phyloP scores from a whole-genome alignment of 2,797 vertebrate genomes.

The Crax fasciolata region DNA sequence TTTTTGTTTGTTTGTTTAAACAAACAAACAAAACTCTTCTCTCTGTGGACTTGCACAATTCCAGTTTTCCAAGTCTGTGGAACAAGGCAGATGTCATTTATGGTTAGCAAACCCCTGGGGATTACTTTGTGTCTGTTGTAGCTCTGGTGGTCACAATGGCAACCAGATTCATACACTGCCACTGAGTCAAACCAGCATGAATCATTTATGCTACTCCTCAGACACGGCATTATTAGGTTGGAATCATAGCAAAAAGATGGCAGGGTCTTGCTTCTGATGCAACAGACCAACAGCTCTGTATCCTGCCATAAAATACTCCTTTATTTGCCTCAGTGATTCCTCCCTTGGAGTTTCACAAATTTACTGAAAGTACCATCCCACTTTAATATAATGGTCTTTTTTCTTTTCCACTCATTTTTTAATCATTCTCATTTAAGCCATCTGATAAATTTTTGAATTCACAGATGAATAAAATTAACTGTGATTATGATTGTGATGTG shows the following conservation, averaged over 20 bases:
- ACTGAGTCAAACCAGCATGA: slow-evolving; percentile 44
- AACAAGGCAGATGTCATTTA: slow-evolving; percentile 6
- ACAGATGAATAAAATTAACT: neutral
- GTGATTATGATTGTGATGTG: neutral
- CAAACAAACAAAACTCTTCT: neutral
- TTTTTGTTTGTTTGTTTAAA: neutral
- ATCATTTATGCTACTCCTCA: slow-evolving; percentile 68
- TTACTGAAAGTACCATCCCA: neutral
- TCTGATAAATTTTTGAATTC: neutral
- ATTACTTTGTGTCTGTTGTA: slow-evolving; percentile 20
- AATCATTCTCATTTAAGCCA: neutral
- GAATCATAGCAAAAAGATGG: slow-evolving; percentile 32
- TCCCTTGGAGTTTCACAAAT: neutral
- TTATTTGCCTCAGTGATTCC: neutral
- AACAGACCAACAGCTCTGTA: neutral
- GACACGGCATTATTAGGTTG: slow-evolving; percentile 52
- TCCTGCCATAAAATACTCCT: neutral
- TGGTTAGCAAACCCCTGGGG: slow-evolving; percentile 28
- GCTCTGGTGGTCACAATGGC: slow-evolving; percentile 55
- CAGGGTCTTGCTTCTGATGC: neutral
- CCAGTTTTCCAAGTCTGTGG: neutral
- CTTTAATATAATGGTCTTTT: neutral
- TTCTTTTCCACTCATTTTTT: neutral
- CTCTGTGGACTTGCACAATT: neutral
- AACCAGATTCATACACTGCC: neutral